Evolutionary conservation across 2,888 invertebrate genomes (phyloP).

Genomic region (Agrochola macilenta): DNA sequence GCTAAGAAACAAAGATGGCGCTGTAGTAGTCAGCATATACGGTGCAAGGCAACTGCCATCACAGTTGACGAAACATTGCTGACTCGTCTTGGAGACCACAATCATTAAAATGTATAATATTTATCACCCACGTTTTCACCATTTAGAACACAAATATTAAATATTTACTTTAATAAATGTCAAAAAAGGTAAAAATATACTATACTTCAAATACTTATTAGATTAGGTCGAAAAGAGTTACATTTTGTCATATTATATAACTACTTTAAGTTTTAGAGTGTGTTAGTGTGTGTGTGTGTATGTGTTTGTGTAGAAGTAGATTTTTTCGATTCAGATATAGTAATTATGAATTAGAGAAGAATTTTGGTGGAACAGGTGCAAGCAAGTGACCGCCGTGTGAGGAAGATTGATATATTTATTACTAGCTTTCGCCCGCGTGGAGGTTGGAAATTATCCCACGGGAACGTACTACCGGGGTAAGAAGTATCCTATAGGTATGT

Average conservation of each 20-base stretch:
- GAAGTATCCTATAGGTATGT: too few species aligned
- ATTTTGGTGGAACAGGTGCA: not conserved
- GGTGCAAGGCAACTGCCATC: slow-evolving; percentile 56
- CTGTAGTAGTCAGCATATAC: slow-evolving; percentile 61
- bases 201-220: not conserved
- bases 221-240: not conserved
- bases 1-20: slow-evolving; percentile 64
- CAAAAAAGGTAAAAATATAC: not conserved
- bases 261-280: not conserved
- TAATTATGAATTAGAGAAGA: not conserved
- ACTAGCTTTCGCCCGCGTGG: too few species aligned
- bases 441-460: too few species aligned
- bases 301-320: slow-evolving; percentile 9
- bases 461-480: too few species aligned
- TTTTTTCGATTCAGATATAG: not conserved
- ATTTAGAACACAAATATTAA: not conserved
- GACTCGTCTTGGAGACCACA: slow-evolving; percentile 42
- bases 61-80: slow-evolving; percentile 46
- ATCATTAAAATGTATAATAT: slow-evolving; percentile 36
- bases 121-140: not conserved
- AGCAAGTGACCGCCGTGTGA: not conserved
- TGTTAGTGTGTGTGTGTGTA: not conserved
- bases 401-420: not conserved
- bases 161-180: too few species aligned
- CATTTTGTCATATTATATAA: not conserved